A percentile compares a stretch with the other conserved stretches of the same genome.
These are phyloP conservation scores for Lissocephala sabroskyi DNA, from an alignment of 2,888 invertebrate species.

Conservation along the genomic window DNA sequence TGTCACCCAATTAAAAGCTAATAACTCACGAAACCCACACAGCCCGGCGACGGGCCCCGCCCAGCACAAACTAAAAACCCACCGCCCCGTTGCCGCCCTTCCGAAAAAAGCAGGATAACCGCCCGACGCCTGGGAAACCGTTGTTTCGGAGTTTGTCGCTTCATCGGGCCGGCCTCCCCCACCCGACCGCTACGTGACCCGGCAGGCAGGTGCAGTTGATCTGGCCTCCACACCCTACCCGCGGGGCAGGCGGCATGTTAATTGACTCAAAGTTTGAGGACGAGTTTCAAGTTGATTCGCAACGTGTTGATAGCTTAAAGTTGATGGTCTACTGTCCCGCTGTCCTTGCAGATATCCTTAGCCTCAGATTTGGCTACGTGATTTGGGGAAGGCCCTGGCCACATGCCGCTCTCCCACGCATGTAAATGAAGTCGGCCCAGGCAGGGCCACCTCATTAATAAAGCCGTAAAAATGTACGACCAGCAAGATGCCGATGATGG, in stretches of 20 bases:
- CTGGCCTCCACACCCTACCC: too few species aligned
- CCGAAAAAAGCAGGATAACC: too few species aligned
- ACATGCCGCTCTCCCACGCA: conserved; percentile 25
- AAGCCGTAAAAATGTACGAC: conserved; percentile 48
- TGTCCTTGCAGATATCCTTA: too few species aligned
- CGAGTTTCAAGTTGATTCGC: conserved; percentile 38
- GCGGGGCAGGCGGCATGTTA: conserved; percentile 38
- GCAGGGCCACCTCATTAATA: conserved; percentile 44
- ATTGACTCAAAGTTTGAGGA: conserved; percentile 48
- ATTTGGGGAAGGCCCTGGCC: conserved; percentile 31
- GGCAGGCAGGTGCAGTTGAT: neutral
- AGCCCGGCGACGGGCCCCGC: neutral
- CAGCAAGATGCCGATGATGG: conserved; percentile 11
- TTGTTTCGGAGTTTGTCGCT: conserved; percentile 35
- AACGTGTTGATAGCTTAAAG: conserved; percentile 53
- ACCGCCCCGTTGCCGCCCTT: too few species aligned
- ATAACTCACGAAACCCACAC: conserved; percentile 30
- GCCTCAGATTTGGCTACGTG: conserved; percentile 33
- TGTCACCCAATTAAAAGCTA: conserved; percentile 62
- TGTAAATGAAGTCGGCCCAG: conserved; percentile 16
- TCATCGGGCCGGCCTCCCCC: conserved; percentile 19
- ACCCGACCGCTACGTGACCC: neutral
- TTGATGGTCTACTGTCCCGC: conserved; percentile 28
- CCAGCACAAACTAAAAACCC: neutral
- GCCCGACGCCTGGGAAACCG: neutral